Evolutionary conservation across 2,113 vertebrate species (phyloP).

Genomic region (Xyliphius kryptos): DNA sequence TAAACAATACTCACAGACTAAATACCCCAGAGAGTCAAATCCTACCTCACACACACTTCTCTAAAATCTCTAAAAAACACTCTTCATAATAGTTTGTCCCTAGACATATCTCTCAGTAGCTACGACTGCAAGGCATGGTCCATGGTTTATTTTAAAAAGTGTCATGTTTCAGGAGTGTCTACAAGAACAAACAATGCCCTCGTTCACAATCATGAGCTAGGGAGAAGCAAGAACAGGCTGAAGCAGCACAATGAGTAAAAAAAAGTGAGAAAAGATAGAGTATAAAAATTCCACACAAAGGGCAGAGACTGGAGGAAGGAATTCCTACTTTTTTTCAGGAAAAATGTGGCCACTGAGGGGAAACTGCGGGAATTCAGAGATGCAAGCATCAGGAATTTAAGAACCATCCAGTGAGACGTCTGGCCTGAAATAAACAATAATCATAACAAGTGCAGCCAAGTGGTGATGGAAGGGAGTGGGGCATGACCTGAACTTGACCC

Average conservation of each 20-base stretch:
- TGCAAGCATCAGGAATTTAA: too few relatives aligned
- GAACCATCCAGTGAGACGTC: conserved; percentile 8
- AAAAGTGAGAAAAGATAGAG: conserved; percentile 4
- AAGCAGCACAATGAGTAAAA: conserved; percentile 19
- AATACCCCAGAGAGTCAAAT: conserved; percentile 14
- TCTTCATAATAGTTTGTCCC: conserved; percentile 4
- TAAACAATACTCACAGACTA: conserved; percentile 2
- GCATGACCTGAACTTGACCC: conserved; percentile 18
- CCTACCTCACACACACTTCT: not conserved
- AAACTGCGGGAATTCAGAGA: conserved; percentile 19
- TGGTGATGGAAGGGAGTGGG: not conserved
- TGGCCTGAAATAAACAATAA: conserved; percentile 9
- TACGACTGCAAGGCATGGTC: not conserved
- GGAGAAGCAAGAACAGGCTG: not conserved
- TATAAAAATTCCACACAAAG: conserved; percentile 9
- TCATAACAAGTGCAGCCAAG: conserved; percentile 21
- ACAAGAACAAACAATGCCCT: conserved; percentile 15
- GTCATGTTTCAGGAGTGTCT: not conserved
- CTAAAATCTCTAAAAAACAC: not conserved
- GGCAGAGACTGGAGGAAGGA: not conserved
- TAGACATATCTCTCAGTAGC: conserved; percentile 10
- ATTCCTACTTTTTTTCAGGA: conserved; percentile 3
- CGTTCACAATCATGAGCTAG: conserved; percentile 5
- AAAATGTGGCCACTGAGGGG: not conserved
- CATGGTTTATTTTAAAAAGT: not conserved